phyloP scores from a whole-genome alignment of 2,113 vertebrate species.

The Lipophrys pholis region DNA sequence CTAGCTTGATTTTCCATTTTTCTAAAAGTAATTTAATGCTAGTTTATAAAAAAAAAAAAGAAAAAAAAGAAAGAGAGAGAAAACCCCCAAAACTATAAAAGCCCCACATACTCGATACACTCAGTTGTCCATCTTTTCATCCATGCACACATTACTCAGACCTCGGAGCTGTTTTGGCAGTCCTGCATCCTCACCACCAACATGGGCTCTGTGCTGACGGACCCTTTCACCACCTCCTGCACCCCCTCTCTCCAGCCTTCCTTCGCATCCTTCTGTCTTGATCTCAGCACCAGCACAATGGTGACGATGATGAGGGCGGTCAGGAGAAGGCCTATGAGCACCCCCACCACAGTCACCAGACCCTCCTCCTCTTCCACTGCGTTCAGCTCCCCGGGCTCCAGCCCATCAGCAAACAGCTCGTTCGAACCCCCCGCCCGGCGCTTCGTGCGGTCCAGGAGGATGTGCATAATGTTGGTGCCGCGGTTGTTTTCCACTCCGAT shows the following conservation, averaged over 20 bases:
- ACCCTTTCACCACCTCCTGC: constrained; percentile 72
- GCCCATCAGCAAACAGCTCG: constrained; percentile 66
- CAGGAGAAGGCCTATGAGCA: constrained; percentile 83
- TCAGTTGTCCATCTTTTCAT: constrained; percentile 47
- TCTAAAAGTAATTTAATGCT: constrained; percentile 54
- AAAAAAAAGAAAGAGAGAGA: too few species aligned
- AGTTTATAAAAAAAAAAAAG: constrained; percentile 41
- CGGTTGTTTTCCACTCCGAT: constrained; percentile 87
- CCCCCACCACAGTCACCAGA: constrained; percentile 80
- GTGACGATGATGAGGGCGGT: constrained; percentile 79
- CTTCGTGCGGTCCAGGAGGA: constrained; percentile 84
- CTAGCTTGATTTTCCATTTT: constrained; percentile 57
- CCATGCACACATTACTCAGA: constrained; percentile 79
- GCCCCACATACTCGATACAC: constrained; percentile 30
- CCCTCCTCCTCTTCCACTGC: constrained; percentile 59
- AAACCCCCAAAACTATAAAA: too few species aligned
- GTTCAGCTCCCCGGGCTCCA: constrained; percentile 80
- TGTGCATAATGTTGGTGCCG: constrained; percentile 95
- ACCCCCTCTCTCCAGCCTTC: constrained; percentile 69
- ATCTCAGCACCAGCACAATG: constrained; percentile 74
- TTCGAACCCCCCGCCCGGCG: constrained; percentile 63
- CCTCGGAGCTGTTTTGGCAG: constrained; percentile 89
- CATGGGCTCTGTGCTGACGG: constrained; percentile 84
- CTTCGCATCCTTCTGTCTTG: constrained; percentile 77
- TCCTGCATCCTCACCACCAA: constrained; percentile 84